Evolutionary conservation across 2,888 invertebrate genomes (phyloP).

Genomic region (Drosophila differens): DNA sequence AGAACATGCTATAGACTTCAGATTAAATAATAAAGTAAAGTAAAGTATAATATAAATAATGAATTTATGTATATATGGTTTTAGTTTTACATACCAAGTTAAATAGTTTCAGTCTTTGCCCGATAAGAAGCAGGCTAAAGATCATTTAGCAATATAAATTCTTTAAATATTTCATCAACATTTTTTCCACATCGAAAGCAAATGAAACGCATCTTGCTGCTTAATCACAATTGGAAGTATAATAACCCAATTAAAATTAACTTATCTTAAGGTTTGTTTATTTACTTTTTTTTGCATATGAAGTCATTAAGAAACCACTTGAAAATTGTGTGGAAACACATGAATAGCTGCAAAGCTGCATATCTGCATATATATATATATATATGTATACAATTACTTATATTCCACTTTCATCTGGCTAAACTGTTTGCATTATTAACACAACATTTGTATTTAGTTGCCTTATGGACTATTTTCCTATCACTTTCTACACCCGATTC

Average conservation of each 20-base stretch:
- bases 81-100: neutral
- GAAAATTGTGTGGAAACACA: neutral
- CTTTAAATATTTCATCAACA: neutral
- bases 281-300: slow-evolving; percentile 4
- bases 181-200: neutral
- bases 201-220: neutral
- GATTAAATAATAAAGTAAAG: neutral
- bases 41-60: neutral
- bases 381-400: neutral
- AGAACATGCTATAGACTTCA: neutral
- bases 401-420: slow-evolving; percentile 50
- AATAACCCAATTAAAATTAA: neutral
- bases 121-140: neutral
- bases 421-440: slow-evolving; percentile 48
- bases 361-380: neutral
- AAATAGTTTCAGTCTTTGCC: neutral
- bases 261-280: neutral
- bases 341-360: neutral
- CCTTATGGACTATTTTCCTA: neutral
- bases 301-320: slow-evolving; percentile 10
- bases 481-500: slow-evolving; percentile 8
- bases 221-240: neutral
- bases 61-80: too few relatives aligned
- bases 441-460: slow-evolving; percentile 35
- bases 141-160: neutral